A percentile compares a stretch with the other conserved stretches of the same genome.
Conservation (phyloP, 2,888 invertebrate species). For the Apotomis betuletana region DNA sequence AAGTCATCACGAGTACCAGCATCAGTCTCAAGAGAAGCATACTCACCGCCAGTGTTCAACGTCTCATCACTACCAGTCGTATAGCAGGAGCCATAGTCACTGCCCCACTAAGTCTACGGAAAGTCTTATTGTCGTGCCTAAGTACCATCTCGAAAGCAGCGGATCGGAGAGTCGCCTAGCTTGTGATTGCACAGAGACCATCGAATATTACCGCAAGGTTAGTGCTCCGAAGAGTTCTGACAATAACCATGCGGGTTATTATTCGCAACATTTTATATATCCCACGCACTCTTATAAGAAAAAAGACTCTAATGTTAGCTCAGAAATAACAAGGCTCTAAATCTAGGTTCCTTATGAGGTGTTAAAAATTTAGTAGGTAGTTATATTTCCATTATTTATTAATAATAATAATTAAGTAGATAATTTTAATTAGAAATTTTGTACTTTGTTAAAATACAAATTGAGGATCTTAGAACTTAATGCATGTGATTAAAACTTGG, state of each 20-base stretch:
- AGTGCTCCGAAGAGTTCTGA: constrained; percentile 65
- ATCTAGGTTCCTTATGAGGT: neutral
- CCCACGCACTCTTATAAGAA: constrained; percentile 80
- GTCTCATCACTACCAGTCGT: constrained; percentile 76
- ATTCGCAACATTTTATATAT: constrained; percentile 76
- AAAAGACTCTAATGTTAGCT: constrained; percentile 84
- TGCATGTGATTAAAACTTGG: neutral
- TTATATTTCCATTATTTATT: constrained; percentile 3
- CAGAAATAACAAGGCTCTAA: constrained; percentile 88
- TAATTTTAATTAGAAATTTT: constrained; percentile 21
- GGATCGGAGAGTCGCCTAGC: constrained; percentile 87
- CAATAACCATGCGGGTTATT: constrained; percentile 68
- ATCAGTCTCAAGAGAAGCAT: constrained; percentile 72
- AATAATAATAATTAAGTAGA: neutral
- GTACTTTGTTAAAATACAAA: constrained; percentile 21
- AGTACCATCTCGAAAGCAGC: constrained; percentile 84
- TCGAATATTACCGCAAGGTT: constrained; percentile 71
- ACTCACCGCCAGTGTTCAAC: constrained; percentile 74
- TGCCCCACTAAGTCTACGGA: constrained; percentile 92
- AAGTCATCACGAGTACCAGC: constrained; percentile 79
- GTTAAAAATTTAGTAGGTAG: neutral
- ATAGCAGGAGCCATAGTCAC: constrained; percentile 78
- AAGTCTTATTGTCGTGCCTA: constrained; percentile 87
- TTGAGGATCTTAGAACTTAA: neutral
- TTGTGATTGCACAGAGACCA: constrained; percentile 87